A percentile compares a stretch with the other conserved stretches of the same genome.
Conservation (phyloP, 2,113 vertebrate species). For the Alces alces region DNA sequence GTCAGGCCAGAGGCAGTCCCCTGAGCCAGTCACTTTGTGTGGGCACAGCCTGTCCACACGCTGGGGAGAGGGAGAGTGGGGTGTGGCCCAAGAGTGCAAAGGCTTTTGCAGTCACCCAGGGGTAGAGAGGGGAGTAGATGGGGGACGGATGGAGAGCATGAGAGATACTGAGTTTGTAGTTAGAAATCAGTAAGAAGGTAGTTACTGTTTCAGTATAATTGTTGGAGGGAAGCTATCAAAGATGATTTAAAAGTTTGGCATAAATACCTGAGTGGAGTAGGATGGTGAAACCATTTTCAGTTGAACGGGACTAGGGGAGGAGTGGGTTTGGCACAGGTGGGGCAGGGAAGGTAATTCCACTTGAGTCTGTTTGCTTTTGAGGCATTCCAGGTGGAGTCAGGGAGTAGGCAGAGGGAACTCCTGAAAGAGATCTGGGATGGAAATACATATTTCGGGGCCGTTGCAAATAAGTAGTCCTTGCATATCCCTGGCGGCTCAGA, state of each 20-base stretch:
- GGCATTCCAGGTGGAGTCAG: not conserved
- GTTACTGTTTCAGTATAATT: not conserved
- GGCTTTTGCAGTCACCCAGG: not conserved
- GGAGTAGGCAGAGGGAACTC: not conserved
- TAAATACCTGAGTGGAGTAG: not conserved
- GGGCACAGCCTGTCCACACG: not conserved
- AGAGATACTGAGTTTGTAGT: not conserved
- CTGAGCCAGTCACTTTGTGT: not conserved
- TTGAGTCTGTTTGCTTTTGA: not conserved
- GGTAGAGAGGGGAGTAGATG: not conserved
- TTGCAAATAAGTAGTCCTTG: not conserved
- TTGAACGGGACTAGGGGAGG: not conserved
- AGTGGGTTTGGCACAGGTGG: not conserved
- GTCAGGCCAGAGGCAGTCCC: not conserved
- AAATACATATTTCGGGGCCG: not conserved
- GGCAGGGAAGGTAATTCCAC: not conserved
- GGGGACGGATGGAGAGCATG: not conserved
- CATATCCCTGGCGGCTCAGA: not conserved
- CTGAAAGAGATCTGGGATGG: not conserved
- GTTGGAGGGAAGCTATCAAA: not conserved
- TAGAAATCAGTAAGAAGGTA: not conserved
- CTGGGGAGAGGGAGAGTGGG: not conserved
- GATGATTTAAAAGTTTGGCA: slow-evolving; percentile 3
- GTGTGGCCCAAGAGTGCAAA: not conserved
- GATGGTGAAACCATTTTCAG: not conserved